Evolutionary conservation across 2,888 invertebrate species (phyloP).

Genomic region (Amphipoea oculea): DNA sequence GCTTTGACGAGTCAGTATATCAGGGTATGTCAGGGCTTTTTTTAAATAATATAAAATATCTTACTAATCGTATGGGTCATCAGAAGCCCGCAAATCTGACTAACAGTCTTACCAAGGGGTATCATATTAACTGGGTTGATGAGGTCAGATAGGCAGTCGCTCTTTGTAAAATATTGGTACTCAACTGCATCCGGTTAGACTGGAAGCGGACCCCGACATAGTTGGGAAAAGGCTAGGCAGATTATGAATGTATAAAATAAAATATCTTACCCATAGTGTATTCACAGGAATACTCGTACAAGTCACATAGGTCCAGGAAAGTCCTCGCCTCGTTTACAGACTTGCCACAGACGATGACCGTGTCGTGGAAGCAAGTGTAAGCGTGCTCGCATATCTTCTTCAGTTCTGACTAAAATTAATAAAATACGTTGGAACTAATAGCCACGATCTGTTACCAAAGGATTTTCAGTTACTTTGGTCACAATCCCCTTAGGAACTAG

Average conservation of each 20-base stretch:
- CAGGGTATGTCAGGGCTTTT: background rate
- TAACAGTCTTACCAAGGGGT: too few relatives aligned
- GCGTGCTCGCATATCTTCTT: conserved; percentile 85
- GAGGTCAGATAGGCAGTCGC: too few relatives aligned
- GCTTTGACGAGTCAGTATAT: background rate
- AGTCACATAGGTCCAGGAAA: conserved; percentile 85
- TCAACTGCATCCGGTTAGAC: too few relatives aligned
- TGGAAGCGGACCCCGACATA: too few relatives aligned
- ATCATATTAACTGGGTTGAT: too few relatives aligned
- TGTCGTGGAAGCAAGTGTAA: conserved; percentile 85
- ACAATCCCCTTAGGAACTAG: background rate
- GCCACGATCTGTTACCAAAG: background rate
- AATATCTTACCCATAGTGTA: conserved; percentile 82
- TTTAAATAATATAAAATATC: too few relatives aligned
- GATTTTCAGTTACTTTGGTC: background rate
- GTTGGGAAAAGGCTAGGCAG: too few relatives aligned
- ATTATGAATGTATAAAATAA: too few relatives aligned
- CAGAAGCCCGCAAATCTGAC: too few relatives aligned
- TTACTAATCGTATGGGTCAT: too few relatives aligned
- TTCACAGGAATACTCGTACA: conserved; percentile 87
- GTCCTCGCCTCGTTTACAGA: conserved; percentile 85
- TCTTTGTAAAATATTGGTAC: too few relatives aligned
- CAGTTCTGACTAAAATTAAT: conserved; percentile 77
- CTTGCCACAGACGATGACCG: conserved; percentile 83
- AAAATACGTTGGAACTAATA: background rate